Percentiles rank a stretch among this genome's conserved stretches.
phyloP scores from a whole-genome alignment of 1,140 invertebrate genomes.

The Scaptomyza montana region DNA sequence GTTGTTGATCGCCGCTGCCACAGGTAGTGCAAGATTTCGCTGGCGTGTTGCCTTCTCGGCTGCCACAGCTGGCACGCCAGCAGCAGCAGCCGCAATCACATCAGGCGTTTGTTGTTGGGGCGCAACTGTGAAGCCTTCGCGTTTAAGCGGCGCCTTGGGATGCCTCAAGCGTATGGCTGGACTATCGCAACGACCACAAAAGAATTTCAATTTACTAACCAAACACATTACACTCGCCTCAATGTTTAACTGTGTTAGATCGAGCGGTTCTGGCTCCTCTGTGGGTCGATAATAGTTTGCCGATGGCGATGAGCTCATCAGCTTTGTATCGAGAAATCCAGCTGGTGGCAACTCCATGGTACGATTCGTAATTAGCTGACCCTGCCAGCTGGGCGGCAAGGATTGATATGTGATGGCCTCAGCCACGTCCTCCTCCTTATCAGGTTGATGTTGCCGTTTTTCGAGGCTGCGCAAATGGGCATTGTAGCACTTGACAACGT shows the following conservation, averaged over 20 bases:
- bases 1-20: constrained; percentile 36
- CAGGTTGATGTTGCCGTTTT: constrained; percentile 4
- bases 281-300: constrained; percentile 92
- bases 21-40: constrained; percentile 77
- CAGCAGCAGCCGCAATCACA: constrained; percentile 51
- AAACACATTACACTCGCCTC: constrained; percentile 95
- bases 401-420: constrained; percentile 75
- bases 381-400: constrained; percentile 55
- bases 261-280: constrained; percentile 94
- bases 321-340: constrained; percentile 88
- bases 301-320: constrained; percentile 90
- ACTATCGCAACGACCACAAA: constrained; percentile 89
- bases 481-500: constrained; percentile 77
- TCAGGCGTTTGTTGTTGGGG: constrained; percentile 69
- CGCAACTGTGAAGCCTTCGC: constrained; percentile 59
- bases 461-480: constrained; percentile 70
- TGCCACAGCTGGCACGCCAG: constrained; percentile 22
- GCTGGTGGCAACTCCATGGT: constrained; percentile 43
- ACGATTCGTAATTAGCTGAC: background rate
- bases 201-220: constrained; percentile 91
- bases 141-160: constrained; percentile 83
- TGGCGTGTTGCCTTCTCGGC: constrained; percentile 35
- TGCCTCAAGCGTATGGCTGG: constrained; percentile 87
- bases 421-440: background rate
- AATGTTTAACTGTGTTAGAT: constrained; percentile 94